phyloP scores from a whole-genome alignment of 2,113 vertebrate species.

The Bungarus multicinctus region DNA sequence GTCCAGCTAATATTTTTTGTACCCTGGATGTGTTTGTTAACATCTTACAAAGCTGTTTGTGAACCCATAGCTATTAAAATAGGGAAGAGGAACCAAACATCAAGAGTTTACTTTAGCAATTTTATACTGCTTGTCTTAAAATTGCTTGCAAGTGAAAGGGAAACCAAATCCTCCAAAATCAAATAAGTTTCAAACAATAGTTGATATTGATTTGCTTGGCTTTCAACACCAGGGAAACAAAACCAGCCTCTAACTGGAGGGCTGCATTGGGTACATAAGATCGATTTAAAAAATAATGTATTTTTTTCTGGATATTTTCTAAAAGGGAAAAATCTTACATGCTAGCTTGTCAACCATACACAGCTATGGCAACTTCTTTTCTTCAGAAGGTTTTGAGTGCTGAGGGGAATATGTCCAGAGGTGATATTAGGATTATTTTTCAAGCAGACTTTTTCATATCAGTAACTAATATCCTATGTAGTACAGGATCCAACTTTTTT shows the following conservation, averaged over 20 bases:
- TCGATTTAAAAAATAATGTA: neutral
- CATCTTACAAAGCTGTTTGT: neutral
- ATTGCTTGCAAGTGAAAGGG: neutral
- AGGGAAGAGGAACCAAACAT: neutral
- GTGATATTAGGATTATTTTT: neutral
- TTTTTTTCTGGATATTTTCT: neutral
- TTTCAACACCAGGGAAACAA: neutral
- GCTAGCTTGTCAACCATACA: neutral
- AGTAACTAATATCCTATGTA: neutral
- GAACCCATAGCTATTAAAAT: neutral
- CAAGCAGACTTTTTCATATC: neutral
- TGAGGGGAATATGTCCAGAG: neutral
- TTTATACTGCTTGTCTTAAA: neutral
- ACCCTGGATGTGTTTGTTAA: neutral
- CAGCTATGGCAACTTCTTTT: neutral
- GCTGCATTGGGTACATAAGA: neutral
- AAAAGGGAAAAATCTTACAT: neutral
- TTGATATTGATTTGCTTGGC: neutral
- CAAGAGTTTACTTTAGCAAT: neutral
- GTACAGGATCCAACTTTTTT: neutral
- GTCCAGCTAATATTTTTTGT: neutral
- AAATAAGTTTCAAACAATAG: neutral
- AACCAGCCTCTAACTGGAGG: neutral
- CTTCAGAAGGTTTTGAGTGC: neutral
- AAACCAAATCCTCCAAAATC: neutral